Evolutionary conservation across 53 echinoderm and acorn worm genomes (phyloP).

Genomic region (Echinarachnius parma): DNA sequence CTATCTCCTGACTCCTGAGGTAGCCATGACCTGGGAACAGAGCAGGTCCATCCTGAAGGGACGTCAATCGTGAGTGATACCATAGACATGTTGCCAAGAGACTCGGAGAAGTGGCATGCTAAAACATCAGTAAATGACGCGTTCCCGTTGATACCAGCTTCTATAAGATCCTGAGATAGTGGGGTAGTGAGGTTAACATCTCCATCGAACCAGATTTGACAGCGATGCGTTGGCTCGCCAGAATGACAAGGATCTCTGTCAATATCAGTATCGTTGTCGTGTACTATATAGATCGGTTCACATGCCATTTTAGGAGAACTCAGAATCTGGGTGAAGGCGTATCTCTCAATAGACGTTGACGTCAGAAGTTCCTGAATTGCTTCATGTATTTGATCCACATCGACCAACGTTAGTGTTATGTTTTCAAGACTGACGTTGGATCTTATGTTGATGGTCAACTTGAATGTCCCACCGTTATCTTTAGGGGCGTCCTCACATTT

Average conservation of each 20-base stretch:
- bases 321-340: too few relatives aligned
- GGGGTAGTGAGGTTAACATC: constrained; percentile 1
- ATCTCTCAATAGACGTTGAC: too few relatives aligned
- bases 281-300: neutral
- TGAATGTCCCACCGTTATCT: constrained; percentile 1
- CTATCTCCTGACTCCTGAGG: neutral
- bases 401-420: neutral
- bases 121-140: neutral
- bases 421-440: neutral
- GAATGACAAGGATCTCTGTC: too few relatives aligned
- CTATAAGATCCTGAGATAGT: neutral
- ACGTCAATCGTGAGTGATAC: neutral
- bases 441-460: neutral
- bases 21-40: neutral
- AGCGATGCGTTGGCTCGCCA: neutral
- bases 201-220: neutral
- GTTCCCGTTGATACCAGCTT: neutral
- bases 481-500: constrained; percentile 4
- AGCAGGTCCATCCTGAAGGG: constrained; percentile 14
- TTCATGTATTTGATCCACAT: too few relatives aligned
- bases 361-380: too few relatives aligned
- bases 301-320: too few relatives aligned
- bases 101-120: neutral
- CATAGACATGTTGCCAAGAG: constrained; percentile 3
- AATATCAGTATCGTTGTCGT: neutral